Base-by-base conservation (phyloP, 2,888 invertebrate genomes). In the Siphonodentalium dalli region DNA sequence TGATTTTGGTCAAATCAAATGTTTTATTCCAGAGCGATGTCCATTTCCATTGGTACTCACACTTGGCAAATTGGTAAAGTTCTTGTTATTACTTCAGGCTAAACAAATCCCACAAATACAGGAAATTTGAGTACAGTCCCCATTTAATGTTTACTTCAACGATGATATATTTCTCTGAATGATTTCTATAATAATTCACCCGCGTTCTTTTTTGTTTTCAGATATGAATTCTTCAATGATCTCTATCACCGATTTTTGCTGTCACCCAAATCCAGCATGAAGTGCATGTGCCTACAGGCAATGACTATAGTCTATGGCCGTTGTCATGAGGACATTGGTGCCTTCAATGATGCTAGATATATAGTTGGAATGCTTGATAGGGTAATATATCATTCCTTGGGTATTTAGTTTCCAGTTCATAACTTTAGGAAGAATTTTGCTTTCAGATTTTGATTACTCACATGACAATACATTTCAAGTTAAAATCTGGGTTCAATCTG, bases 261-360 rank as follows among this genome's bases (percentile, higher is more conserved):
- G 56, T 92, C 95, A 0, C 81, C 85, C 4, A 93, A 95, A 82
- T 87, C 91, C 29, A 92, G 92, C 81, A 93, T 99, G 92, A 95
- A 95, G 79, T 95, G 96, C 77, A 91, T 95, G 88, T 99, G 98
- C 77, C 86, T 99, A 58, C 95, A 96, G 84, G 97, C 98, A 0
- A 92, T 99, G 91, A 90, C 95, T 24, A 92, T 99, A 72, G 97
- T 99, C 0, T 99, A 99, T 82, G 92, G 91, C n/a, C 86, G 93
- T 60, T 97, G 98, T 83, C 90, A 88, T 80, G 92, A 94, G 80
- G 94, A 96, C 80, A 98, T 99, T 68, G 98, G 98, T 0, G 90
- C 91, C 13, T 99, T 99, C 81, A 91, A 92, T 71, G 99, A 99
- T 82, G 93, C 96, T 66, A 92, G 92, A 77, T 95, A 93, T 80